Conservation (phyloP, 2,888 invertebrate genomes). For the Petrolisthes manimaculis region DNA sequence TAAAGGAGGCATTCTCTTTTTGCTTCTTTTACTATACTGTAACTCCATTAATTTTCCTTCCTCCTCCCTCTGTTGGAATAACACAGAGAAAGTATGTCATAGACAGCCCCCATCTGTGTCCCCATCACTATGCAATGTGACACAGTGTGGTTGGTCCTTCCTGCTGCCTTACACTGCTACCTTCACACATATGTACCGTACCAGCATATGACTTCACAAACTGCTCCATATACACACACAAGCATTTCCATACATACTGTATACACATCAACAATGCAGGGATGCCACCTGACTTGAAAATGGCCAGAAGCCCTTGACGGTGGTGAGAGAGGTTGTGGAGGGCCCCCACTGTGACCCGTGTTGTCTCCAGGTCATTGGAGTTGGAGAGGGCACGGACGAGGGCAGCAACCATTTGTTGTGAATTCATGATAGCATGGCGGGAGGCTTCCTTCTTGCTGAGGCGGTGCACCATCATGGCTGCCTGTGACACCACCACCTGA, state of each 20-base stretch:
- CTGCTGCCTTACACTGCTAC: neutral
- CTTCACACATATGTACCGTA: neutral
- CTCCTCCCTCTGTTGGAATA: too few relatives aligned
- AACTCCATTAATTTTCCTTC: neutral
- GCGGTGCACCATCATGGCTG: conserved; percentile 99
- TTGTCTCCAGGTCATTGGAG: conserved; percentile 95
- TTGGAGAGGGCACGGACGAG: conserved; percentile 94
- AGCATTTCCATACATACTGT: neutral
- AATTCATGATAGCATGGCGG: conserved; percentile 93
- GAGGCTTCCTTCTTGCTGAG: conserved; percentile 88
- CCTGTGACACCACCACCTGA: conserved; percentile 96
- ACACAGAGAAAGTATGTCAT: too few relatives aligned
- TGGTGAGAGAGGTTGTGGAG: conserved; percentile 98
- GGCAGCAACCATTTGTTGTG: conserved; percentile 90
- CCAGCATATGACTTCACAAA: conserved; percentile 14
- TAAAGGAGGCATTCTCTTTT: neutral
- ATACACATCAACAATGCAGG: conserved; percentile 86
- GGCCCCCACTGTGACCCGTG: conserved; percentile 96
- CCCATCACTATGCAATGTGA: neutral
- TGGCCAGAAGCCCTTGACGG: conserved; percentile 94
- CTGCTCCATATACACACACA: neutral
- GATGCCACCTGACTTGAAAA: conserved; percentile 98
- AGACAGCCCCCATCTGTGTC: neutral
- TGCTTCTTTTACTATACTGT: neutral
- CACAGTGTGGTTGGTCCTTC: neutral